Evolutionary conservation across 2,888 invertebrate species (phyloP).

Genomic region (Argyresthia albistria): DNA sequence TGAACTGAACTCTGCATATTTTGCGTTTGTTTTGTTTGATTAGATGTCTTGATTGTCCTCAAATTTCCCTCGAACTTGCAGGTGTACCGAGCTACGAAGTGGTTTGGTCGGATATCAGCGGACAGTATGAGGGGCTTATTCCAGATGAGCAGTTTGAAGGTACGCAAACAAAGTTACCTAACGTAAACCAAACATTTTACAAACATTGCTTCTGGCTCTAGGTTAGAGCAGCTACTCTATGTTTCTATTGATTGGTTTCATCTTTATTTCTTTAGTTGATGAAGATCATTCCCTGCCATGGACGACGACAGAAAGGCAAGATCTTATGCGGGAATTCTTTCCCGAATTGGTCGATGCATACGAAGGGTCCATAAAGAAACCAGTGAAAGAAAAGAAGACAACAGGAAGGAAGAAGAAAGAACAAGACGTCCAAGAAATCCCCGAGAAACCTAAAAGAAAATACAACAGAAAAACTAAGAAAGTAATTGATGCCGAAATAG

Average conservation of each 20-base stretch:
- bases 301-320: constrained; percentile 79
- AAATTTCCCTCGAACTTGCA: constrained; percentile 20
- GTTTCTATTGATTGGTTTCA: neutral
- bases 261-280: constrained; percentile 26
- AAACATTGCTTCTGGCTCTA: too few species aligned
- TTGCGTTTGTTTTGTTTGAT: too few species aligned
- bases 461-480: constrained; percentile 43
- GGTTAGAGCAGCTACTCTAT: too few species aligned
- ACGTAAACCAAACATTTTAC: too few species aligned
- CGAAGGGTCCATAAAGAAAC: constrained; percentile 69
- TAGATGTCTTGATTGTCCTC: too few species aligned
- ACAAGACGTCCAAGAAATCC: constrained; percentile 26
- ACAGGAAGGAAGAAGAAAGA: constrained; percentile 33
- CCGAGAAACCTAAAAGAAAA: constrained; percentile 46
- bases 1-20: too few species aligned
- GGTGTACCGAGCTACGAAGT: constrained; percentile 81
- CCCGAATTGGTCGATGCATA: constrained; percentile 74
- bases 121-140: constrained; percentile 71
- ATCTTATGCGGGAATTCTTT: constrained; percentile 74
- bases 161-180: constrained; percentile 12
- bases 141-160: constrained; percentile 73
- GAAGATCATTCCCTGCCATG: constrained; percentile 68
- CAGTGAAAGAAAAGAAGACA: constrained; percentile 52
- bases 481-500: constrained; percentile 18
- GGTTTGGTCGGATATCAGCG: constrained; percentile 76